Conservation (phyloP, 2,113 vertebrate species). For the Lophura nycthemera region DNA sequence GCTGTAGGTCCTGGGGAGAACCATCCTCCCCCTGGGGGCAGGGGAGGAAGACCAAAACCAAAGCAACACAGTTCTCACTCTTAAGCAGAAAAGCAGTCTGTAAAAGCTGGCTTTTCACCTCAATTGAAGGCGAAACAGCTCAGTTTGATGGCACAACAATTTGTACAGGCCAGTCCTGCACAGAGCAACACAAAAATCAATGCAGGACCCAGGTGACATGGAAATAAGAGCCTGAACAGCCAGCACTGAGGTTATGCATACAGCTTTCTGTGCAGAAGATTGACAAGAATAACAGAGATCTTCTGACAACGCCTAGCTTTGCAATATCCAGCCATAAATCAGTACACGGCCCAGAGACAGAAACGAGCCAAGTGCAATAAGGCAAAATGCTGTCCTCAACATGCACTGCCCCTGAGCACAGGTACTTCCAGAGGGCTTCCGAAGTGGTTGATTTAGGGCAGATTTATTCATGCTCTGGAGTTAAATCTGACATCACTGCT, state of each 20-base stretch:
- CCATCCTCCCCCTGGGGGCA: neutral
- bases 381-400: neutral
- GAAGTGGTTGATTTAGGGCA: neutral
- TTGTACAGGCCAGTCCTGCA: neutral
- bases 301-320: neutral
- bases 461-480: neutral
- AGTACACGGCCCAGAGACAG: rapidly evolving
- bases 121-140: neutral
- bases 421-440: neutral
- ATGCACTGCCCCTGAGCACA: rapidly evolving
- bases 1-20: too few species aligned
- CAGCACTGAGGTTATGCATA: neutral
- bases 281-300: neutral
- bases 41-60: neutral
- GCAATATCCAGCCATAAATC: neutral
- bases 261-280: neutral
- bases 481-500: neutral
- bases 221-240: neutral
- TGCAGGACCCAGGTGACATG: neutral
- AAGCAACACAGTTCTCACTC: neutral
- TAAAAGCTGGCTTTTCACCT: neutral
- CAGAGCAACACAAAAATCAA: neutral
- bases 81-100: neutral
- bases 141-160: rapidly evolving
- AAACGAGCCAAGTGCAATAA: rapidly evolving